Base-by-base conservation (phyloP, 2,113 vertebrate genomes). In the Solea senegalensis region DNA sequence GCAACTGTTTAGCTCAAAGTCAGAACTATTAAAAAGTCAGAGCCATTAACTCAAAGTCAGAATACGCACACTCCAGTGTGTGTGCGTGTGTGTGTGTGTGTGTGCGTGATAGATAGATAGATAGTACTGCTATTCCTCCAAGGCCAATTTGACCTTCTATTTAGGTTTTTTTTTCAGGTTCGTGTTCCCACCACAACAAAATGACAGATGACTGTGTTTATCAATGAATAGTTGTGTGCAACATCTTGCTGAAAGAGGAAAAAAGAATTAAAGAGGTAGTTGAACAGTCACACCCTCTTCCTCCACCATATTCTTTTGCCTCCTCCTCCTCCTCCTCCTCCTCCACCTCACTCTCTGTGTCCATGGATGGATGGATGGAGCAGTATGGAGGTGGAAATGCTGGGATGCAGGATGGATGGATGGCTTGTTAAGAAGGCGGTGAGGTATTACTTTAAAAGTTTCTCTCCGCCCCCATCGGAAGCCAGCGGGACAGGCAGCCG, bases 391-490 rank as follows among this genome's bases (percentile, higher is more conserved):
- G 87, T 69, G 88, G 88, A 80, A 86, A 86, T 54, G 8, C 78
- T 68, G 74, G 67, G 82, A 80, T 74, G 66, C 71, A 78, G 73
- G 79, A 84, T 21, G 83, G 85, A 84, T 81, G 83, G 80, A 86
- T 56, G 76, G 74, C 88, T 82, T 88, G 82, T 83, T 85, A 83
- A 85, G 81, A 87, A 80, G 88, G 88, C 79, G 80, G 79, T 83
- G 83, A 88, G 81, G 84, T 90, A 91, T 92, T 86, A 86, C 88
- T 92, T 90, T 89, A 90, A 90, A 91, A 80, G 82, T 84, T 68
- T 86, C 77, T 85, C 81, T 85, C 90, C 90, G 77, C 90, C 89
- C 90, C 90, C 88, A 82, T 88, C 82, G 91, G 90, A 92, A 92
- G 87, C 80, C 66, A 77, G 82, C 21, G 71, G 88, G 88, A 91